Percentiles rank a stretch among this genome's conserved stretches.
phyloP scores from a whole-genome alignment of 2,113 vertebrate species.

The Platanista minor region DNA sequence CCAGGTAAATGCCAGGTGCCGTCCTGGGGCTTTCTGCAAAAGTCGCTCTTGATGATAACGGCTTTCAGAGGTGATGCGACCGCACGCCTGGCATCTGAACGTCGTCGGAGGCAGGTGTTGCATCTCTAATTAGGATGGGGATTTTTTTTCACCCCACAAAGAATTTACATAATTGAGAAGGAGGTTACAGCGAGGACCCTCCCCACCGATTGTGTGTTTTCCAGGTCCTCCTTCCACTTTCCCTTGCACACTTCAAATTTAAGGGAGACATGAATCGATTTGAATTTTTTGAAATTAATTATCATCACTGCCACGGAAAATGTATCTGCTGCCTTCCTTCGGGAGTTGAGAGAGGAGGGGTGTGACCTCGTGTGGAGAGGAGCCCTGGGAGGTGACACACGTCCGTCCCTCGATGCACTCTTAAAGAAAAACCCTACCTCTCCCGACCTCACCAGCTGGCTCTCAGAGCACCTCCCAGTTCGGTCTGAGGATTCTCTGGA shows the following conservation, averaged over 20 bases:
- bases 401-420: slow-evolving; percentile 9
- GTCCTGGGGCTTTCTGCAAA: background rate
- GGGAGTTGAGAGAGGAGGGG: slow-evolving; percentile 42
- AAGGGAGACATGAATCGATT: slow-evolving; percentile 76
- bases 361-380: background rate
- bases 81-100: background rate
- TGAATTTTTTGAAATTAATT: slow-evolving; percentile 83
- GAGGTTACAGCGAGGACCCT: slow-evolving; percentile 42
- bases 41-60: background rate
- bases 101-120: slow-evolving; percentile 56
- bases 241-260: slow-evolving; percentile 67
- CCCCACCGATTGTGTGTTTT: slow-evolving; percentile 40
- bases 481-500: slow-evolving; percentile 74
- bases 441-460: slow-evolving; percentile 51
- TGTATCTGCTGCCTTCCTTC: slow-evolving; percentile 61
- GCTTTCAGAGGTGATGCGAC: background rate
- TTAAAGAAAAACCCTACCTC: slow-evolving; percentile 18
- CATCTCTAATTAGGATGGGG: slow-evolving; percentile 60
- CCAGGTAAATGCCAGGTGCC: slow-evolving; percentile 60
- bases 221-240: slow-evolving; percentile 27
- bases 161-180: slow-evolving; percentile 65
- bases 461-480: slow-evolving; percentile 63
- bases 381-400: background rate
- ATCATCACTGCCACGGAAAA: slow-evolving; percentile 74
- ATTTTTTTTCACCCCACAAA: slow-evolving; percentile 19